Evolutionary conservation across 2,797 vertebrate genomes (phyloP), one percentile per base, ranked within the genome.

Genomic region (Prunella strophiata): DNA sequence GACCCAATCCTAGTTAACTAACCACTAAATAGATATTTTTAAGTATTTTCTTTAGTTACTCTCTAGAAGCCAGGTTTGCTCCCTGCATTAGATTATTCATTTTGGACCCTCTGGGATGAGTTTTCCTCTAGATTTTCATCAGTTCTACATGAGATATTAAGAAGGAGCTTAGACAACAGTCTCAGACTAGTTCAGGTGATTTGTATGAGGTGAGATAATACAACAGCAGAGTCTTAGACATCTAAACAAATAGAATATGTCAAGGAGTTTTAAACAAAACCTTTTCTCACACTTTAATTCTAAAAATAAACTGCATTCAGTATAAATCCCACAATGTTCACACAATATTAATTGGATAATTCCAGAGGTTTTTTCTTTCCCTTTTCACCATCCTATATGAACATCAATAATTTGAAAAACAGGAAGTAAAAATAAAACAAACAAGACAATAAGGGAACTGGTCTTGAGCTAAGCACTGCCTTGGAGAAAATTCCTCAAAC

Each of bases 301-400:
- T 32, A 66, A 84, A 65, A 51, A 63, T 43, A 34, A 66, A 34
- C 19, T 21, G 7, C 11, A 14, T 26, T 67, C 20, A 8, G 1
- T 18, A n/a, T 16, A 55, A 79, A 52, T 12, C 10, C 16, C 32
- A 55, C 10, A 8, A 21, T 14, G n/a, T 45, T 51, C 10, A 34
- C 27, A 38, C 5, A 15, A 16, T 10, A 9, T n/a, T 74, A 67
- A 62, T 14, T 38, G 5, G 15, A 8, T 18, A 38, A 78, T 59
- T 36, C 36, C 43, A 55, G 11, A 8, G 0, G 0, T 1, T 27
- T 34, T 51, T 57, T 7, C 25, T 17, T 7, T 3, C 8, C 36
- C 25, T 61, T 47, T 66, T 36, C 47, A 57, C 4, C 15, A 15
- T 54, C 12, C 6, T 83, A 62, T 48, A 55, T 29, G 55, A 54